These are phyloP conservation scores for Cyanoderma ruficeps DNA, from an alignment of 2,113 vertebrate genomes.

Conservation along the genomic window DNA sequence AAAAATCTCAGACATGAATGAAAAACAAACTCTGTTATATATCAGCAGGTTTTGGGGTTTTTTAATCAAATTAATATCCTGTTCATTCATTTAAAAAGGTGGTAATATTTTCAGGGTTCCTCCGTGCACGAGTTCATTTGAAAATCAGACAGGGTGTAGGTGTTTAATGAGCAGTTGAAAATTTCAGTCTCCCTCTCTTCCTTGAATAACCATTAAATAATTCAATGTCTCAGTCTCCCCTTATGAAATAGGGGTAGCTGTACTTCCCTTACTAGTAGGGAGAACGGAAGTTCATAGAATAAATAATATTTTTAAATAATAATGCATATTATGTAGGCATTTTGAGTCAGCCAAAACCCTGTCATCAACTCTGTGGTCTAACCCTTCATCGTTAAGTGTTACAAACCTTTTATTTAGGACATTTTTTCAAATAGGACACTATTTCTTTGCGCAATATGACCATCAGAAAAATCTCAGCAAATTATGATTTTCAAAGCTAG, in stretches of 20 bases:
- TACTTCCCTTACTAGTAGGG: not conserved
- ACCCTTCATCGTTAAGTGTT: fast-evolving
- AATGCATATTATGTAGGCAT: not conserved
- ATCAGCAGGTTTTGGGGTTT: fast-evolving
- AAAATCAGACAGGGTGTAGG: not conserved
- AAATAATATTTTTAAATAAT: not conserved
- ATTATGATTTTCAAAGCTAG: not conserved
- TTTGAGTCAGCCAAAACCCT: not conserved
- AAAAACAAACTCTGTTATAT: not conserved
- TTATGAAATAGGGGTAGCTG: not conserved
- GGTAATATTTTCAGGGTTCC: not conserved
- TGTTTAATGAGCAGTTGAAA: not conserved
- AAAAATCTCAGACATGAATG: not conserved
- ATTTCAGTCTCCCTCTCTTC: not conserved
- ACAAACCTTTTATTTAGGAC: not conserved
- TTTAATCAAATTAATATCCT: not conserved
- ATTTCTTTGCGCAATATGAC: not conserved
- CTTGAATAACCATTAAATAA: not conserved
- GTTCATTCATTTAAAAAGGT: not conserved
- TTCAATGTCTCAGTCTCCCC: not conserved
- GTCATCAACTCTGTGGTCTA: not conserved
- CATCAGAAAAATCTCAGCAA: not conserved
- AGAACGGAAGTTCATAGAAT: not conserved
- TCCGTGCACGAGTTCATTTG: not conserved
- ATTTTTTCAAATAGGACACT: not conserved